Evolutionary conservation across 2,797 vertebrate species (phyloP).

Genomic region (Potorous gilbertii): DNA sequence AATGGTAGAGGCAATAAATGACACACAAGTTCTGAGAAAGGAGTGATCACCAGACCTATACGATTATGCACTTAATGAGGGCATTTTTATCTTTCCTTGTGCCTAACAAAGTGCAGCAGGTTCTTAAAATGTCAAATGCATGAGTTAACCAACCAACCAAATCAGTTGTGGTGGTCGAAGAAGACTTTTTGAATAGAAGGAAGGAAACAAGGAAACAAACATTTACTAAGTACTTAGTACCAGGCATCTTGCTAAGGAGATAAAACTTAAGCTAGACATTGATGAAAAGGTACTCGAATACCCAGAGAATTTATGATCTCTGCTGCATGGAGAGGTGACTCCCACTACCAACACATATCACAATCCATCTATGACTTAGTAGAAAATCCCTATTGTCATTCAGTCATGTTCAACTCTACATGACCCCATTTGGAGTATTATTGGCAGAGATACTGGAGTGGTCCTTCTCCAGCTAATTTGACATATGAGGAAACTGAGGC

Average conservation of each 20-base stretch:
- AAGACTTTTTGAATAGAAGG: background rate
- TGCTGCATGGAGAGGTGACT: background rate
- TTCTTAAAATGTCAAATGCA: background rate
- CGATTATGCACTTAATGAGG: background rate
- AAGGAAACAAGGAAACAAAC: background rate
- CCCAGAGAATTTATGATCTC: background rate
- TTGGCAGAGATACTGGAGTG: too few relatives aligned
- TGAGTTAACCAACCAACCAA: background rate
- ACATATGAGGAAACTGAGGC: too few relatives aligned
- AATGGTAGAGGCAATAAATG: background rate
- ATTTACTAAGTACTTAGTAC: slow-evolving; percentile 8
- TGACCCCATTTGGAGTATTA: background rate
- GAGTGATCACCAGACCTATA: background rate
- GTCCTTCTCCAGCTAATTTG: too few relatives aligned
- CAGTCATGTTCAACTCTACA: background rate
- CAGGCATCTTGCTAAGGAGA: background rate
- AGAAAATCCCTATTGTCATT: background rate
- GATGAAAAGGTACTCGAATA: background rate
- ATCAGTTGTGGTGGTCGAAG: background rate
- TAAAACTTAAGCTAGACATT: background rate
- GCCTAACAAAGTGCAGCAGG: background rate
- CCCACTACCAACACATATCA: background rate
- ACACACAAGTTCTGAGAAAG: background rate
- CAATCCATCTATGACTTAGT: background rate
- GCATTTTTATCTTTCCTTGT: background rate